Percentiles rank a stretch among this genome's conserved stretches.
Evolutionary conservation across 2,797 vertebrate species (phyloP).

Genomic region (Linurgus olivaceus): DNA sequence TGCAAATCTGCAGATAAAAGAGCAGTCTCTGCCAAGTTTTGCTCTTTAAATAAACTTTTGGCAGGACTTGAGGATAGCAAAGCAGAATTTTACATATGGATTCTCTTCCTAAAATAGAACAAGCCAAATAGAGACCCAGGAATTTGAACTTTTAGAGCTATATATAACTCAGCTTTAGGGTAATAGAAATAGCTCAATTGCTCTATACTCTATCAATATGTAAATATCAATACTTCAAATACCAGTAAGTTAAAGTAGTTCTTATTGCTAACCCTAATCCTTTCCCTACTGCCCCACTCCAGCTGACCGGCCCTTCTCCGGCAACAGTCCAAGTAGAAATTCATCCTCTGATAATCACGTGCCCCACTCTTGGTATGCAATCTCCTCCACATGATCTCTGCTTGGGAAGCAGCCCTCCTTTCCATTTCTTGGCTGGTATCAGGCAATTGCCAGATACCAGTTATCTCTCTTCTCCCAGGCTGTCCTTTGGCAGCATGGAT

Average conservation of each 20-base stretch:
- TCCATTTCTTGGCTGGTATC: neutral
- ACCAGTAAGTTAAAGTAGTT: neutral
- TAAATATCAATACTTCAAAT: neutral
- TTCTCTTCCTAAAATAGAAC: constrained; percentile 7
- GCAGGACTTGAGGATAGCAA: neutral
- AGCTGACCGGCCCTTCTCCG: neutral
- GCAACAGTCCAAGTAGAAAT: neutral
- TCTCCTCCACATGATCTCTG: neutral
- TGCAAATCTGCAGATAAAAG: neutral
- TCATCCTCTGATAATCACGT: neutral
- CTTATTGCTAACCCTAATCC: neutral
- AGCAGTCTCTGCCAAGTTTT: neutral
- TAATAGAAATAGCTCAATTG: neutral
- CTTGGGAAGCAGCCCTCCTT: neutral
- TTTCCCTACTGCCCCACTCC: neutral
- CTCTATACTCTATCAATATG: neutral
- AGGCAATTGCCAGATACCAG: neutral
- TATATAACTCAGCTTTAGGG: neutral
- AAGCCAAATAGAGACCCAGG: neutral
- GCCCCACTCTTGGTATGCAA: neutral
- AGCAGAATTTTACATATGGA: neutral
- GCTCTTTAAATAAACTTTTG: constrained; percentile 19
- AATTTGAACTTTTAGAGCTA: neutral
- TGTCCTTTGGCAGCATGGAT: neutral
- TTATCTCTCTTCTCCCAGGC: neutral